Percentiles rank a stretch among this genome's conserved stretches.
These are phyloP conservation scores for Struthio camelus DNA, from an alignment of 2,113 vertebrate species.

Conservation along the genomic window DNA sequence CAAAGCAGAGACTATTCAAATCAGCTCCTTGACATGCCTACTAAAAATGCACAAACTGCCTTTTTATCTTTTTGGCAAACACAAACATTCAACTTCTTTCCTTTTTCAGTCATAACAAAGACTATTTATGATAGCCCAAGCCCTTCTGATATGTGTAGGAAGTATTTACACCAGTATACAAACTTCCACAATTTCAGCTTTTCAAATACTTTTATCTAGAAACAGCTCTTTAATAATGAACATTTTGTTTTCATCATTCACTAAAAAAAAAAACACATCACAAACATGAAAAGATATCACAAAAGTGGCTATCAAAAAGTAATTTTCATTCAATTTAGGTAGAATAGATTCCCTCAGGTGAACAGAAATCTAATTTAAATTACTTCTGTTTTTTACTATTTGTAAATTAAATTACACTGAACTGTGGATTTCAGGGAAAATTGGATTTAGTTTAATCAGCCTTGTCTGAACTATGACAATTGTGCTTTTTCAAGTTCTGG, in stretches of 20 bases:
- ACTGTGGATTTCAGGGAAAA: background rate
- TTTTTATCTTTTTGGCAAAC: background rate
- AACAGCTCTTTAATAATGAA: background rate
- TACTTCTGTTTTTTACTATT: conserved; percentile 21
- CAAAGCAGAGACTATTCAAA: background rate
- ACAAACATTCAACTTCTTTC: background rate
- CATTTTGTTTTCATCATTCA: background rate
- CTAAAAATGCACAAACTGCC: background rate
- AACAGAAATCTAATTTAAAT: conserved; percentile 16
- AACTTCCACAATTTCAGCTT: background rate
- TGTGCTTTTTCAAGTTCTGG: conserved; percentile 6
- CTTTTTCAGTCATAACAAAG: background rate
- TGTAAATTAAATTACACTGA: conserved; percentile 45
- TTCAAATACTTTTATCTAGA: background rate
- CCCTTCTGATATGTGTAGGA: background rate
- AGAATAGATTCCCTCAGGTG: background rate
- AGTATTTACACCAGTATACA: background rate
- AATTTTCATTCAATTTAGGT: background rate
- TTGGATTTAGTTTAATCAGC: background rate
- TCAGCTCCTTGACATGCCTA: background rate
- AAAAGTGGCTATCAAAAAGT: background rate
- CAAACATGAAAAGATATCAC: background rate
- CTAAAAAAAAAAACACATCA: background rate
- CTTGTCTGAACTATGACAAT: conserved; percentile 18
- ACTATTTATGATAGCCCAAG: background rate